Evolutionary conservation across 1,140 invertebrate species (phyloP), one percentile per base, ranked within the genome.

Genomic region (Aphis gossypii): DNA sequence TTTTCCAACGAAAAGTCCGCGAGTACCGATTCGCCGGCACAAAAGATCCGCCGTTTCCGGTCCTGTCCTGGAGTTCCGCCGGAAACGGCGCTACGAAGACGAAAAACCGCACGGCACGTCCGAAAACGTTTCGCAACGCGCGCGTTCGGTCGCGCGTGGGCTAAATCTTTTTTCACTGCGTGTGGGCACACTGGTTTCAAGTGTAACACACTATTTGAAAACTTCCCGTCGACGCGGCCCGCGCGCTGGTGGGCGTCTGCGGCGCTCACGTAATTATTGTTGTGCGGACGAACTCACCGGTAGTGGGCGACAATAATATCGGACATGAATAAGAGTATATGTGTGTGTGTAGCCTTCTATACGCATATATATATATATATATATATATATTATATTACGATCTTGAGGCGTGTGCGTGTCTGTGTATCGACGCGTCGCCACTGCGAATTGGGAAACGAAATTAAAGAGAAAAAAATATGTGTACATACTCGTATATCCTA

Each of bases 161-260:
- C 35, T 86, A 93, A 84, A 35, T 35, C n/a, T 35, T 90, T 83
- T n/a, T 92, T 76, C 44, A 51, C 76, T 38, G 48, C 92, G 92
- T 93, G 92, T 93, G 76, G 76, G 92, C 92, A 93, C 92, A 93
- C 92, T 93, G 92, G 92, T 93, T 93, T 93, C 92, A 84, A 86
- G 92, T 93, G 92, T 93, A 84, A 86, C 92, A 84, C 92, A 86
- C 82, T 91, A 14, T 51, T 30, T 41, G 68, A 46, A 48, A 82
- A 92, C 90, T 92, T 84, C 48, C 76, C 76, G 91, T 92, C 56
- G 46, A 88, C 87, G 60, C 46, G 44, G 21, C 18, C 35, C 21
- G 11, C 25, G 35, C n/a, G n/a, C 30, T 35, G 25, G 90, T 51
- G 68, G n/a, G 90, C 41, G 68, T 92, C 41, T 48, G 38, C 51